A percentile compares a stretch with the other conserved stretches of the same genome.
Conservation (phyloP, 2,797 vertebrate genomes). For the Saxicola maurus region DNA sequence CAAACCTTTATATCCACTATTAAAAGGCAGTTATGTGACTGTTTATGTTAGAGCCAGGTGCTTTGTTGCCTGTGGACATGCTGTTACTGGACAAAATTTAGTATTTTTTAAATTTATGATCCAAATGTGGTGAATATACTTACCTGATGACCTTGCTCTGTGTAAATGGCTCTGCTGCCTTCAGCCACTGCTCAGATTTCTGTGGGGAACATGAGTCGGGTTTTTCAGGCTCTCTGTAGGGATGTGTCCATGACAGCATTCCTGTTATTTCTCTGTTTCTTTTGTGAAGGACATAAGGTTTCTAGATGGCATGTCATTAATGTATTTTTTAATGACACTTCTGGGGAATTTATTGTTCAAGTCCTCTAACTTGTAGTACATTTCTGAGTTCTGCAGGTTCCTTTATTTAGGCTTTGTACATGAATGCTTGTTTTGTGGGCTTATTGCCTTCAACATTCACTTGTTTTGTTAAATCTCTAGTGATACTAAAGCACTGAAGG, state of each 20-base stretch:
- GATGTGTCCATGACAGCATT: not conserved
- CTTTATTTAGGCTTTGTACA: not conserved
- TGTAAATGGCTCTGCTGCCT: not conserved
- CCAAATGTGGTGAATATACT: not conserved
- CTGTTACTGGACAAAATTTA: not conserved
- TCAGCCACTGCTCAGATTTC: not conserved
- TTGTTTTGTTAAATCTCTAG: constrained; percentile 1
- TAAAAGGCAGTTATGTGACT: constrained; percentile 29
- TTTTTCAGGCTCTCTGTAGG: not conserved
- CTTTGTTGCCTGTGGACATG: not conserved
- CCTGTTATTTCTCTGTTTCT: not conserved
- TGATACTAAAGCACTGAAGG: not conserved
- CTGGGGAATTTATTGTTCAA: not conserved
- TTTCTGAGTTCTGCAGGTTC: not conserved
- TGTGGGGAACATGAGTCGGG: accelerated
- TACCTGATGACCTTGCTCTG: not conserved
- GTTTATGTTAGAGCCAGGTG: constrained; percentile 8
- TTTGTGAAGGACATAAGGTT: not conserved
- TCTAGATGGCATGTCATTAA: not conserved
- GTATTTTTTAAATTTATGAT: not conserved
- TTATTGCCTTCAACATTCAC: not conserved
- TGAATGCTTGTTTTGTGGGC: not conserved
- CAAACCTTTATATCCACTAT: constrained; percentile 8
- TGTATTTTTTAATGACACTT: not conserved
- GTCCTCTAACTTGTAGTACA: not conserved